A percentile compares a stretch with the other conserved stretches of the same genome.
phyloP scores from a whole-genome alignment of 2,888 invertebrate genomes.

The Choreutis nemorana region DNA sequence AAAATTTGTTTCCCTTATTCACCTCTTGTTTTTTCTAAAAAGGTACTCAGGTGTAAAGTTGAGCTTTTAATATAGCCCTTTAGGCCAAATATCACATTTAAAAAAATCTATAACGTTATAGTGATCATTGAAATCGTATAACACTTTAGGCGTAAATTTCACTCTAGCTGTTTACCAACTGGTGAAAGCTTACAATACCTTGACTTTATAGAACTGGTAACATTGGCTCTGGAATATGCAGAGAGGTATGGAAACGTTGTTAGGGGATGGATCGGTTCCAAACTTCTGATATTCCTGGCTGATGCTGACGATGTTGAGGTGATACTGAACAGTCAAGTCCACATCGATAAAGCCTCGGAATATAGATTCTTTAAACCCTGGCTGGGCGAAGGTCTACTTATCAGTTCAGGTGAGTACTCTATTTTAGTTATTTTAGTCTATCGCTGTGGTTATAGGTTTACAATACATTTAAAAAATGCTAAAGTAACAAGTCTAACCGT shows the following conservation, averaged over 20 bases:
- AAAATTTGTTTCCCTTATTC: too few species aligned
- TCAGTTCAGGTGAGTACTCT: constrained; percentile 68
- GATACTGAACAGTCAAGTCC: constrained; percentile 77
- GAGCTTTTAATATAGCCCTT: background rate
- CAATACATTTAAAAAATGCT: background rate
- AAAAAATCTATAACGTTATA: too few species aligned
- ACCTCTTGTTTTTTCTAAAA: background rate
- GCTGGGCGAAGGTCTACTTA: constrained; percentile 81
- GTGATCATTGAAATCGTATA: too few species aligned
- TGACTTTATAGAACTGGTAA: constrained; percentile 63
- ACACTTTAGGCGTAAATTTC: too few species aligned
- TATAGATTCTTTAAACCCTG: constrained; percentile 81
- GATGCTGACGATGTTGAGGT: constrained; percentile 78
- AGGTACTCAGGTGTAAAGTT: background rate
- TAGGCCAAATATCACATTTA: too few species aligned
- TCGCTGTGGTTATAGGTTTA: background rate
- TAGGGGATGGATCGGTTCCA: constrained; percentile 74
- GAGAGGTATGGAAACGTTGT: constrained; percentile 62
- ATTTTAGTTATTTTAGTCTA: background rate
- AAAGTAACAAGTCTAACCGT: background rate
- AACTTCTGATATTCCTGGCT: constrained; percentile 71
- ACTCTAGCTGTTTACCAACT: background rate
- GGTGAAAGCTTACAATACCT: background rate
- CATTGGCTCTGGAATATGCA: constrained; percentile 45
- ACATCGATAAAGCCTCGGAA: constrained; percentile 77